These are phyloP conservation scores for Phymanthus crucifer DNA, from an alignment of 92 coral and sea anemone genomes.

Conservation along the genomic window DNA sequence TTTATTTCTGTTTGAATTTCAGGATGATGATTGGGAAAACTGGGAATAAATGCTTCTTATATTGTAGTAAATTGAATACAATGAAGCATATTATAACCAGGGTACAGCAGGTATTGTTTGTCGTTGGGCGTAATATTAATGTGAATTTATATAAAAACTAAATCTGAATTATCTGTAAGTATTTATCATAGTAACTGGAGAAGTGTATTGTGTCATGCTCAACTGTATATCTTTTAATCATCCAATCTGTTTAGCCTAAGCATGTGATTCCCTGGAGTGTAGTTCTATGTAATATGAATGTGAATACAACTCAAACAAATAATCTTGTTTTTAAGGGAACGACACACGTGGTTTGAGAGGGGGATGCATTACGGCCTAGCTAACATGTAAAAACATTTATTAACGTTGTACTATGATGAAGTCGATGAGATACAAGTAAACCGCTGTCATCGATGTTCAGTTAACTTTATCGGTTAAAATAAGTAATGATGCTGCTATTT, in stretches of 20 bases:
- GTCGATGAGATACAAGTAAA: no score
- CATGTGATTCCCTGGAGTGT: no score
- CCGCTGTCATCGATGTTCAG: no score
- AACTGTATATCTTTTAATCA: neutral
- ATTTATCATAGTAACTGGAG: neutral
- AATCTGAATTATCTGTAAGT: neutral
- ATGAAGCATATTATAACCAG: neutral
- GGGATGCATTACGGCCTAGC: no score
- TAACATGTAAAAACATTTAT: no score
- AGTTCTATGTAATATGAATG: no score
- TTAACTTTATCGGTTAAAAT: no score
- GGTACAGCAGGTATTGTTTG: neutral
- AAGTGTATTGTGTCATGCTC: neutral
- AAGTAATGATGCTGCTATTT: no score
- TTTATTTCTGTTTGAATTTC: constrained; percentile 16
- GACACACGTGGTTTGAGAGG: no score
- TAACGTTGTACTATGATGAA: no score
- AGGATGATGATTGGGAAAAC: constrained; percentile 83
- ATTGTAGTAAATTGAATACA: neutral
- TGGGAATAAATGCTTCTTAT: constrained; percentile 47
- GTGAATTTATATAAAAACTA: neutral
- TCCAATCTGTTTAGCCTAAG: neutral
- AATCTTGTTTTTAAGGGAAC: no score
- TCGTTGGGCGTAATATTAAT: neutral
- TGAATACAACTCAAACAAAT: no score